Conservation (phyloP, 1,140 invertebrate genomes). For the Venustaconcha ellipsiformis region DNA sequence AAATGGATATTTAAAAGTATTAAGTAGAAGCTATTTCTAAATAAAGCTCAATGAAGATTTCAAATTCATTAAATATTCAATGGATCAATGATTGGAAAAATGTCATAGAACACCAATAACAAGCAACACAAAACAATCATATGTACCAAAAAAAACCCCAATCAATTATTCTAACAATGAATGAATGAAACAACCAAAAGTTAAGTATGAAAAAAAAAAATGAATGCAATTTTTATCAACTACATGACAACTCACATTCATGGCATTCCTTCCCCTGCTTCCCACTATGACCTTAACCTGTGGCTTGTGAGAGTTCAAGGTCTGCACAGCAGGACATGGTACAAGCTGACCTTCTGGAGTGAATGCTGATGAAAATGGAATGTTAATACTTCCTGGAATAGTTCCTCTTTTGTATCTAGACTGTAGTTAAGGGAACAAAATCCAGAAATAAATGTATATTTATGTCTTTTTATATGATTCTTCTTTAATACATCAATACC, state of each 20-base stretch:
- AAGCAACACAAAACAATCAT: background rate
- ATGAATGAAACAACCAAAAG: background rate
- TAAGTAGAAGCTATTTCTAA: too few species aligned
- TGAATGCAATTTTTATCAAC: background rate
- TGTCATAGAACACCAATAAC: background rate
- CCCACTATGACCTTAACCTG: constrained; percentile 82
- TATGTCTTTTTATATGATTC: too few species aligned
- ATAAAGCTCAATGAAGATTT: too few species aligned
- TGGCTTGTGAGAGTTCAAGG: constrained; percentile 73
- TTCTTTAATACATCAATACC: too few species aligned
- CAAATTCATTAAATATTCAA: background rate
- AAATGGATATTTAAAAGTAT: too few species aligned
- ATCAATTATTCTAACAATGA: background rate
- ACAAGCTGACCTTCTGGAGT: constrained; percentile 74
- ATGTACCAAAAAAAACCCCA: background rate
- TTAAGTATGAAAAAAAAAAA: background rate
- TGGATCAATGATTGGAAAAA: background rate
- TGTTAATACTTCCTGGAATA: constrained; percentile 85
- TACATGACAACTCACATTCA: constrained; percentile 56
- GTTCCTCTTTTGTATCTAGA: constrained; percentile 80
- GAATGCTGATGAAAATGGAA: constrained; percentile 81
- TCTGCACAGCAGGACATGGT: constrained; percentile 75
- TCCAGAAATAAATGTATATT: too few species aligned
- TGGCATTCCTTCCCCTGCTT: constrained; percentile 57
- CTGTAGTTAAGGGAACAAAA: constrained; percentile 33